A percentile compares a stretch with the other conserved stretches of the same genome.
These are phyloP conservation scores for Syngnathoides biaculeatus DNA, from an alignment of 2,113 vertebrate species.

Conservation along the genomic window DNA sequence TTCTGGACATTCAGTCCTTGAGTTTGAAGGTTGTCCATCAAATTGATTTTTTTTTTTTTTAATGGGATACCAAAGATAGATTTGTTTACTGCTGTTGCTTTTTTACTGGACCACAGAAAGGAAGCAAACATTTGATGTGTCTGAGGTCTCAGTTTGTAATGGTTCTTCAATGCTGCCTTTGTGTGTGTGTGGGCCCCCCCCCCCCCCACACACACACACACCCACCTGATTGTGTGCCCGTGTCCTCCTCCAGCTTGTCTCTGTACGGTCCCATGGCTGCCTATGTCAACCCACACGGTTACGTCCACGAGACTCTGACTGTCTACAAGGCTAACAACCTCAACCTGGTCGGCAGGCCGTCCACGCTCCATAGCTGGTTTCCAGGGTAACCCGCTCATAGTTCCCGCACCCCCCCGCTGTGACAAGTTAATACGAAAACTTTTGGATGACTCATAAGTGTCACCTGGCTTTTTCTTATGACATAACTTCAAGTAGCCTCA, in stretches of 20 bases:
- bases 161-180: not conserved
- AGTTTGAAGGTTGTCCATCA: too few species aligned
- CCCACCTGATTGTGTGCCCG: not conserved
- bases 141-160: not conserved
- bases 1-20: too few species aligned
- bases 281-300: conserved; percentile 95
- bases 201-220: too few species aligned
- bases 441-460: not conserved
- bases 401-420: not conserved
- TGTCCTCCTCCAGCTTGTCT: conserved; percentile 78
- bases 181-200: too few species aligned
- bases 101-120: not conserved
- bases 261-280: conserved; percentile 96
- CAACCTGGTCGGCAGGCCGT: conserved; percentile 85
- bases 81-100: not conserved
- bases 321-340: conserved; percentile 93
- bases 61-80: too few species aligned
- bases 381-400: conserved; percentile 82
- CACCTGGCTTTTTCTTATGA: not conserved
- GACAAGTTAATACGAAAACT: not conserved
- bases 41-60: too few species aligned
- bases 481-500: not conserved
- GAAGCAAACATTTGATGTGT: not conserved
- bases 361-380: conserved; percentile 97
- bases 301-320: conserved; percentile 93